Percentiles rank a stretch among this genome's conserved stretches.
These are phyloP conservation scores for Oligia strigilis DNA, from an alignment of 2,888 invertebrate genomes.

Conservation along the genomic window DNA sequence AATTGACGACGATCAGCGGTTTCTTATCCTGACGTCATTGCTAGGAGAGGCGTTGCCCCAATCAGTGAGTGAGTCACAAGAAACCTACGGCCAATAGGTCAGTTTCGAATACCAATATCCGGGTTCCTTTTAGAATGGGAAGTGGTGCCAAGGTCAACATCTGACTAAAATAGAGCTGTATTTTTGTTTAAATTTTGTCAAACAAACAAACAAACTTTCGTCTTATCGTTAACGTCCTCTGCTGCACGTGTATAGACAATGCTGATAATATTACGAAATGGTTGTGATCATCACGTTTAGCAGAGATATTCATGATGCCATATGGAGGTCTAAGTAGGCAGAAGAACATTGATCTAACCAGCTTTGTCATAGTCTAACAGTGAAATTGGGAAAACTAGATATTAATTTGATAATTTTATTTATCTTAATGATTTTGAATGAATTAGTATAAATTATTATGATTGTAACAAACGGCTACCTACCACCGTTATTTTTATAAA, in stretches of 20 bases:
- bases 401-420: no score
- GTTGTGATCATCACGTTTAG: background rate
- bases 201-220: background rate
- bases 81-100: conserved; percentile 38
- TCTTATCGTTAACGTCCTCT: no score
- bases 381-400: no score
- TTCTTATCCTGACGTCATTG: conserved; percentile 42
- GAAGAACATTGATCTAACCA: background rate
- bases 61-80: conserved; percentile 48
- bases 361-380: no score
- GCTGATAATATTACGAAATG: no score
- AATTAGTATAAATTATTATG: no score
- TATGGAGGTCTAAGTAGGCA: background rate
- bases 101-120: conserved; percentile 43
- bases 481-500: no score
- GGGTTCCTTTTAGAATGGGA: conserved; percentile 25
- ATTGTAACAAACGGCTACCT: no score
- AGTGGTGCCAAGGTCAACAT: conserved; percentile 34
- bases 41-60: conserved; percentile 23
- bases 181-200: background rate
- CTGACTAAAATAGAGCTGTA: background rate
- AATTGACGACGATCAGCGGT: background rate
- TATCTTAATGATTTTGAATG: no score
- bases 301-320: background rate
- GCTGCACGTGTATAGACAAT: no score